Evolutionary conservation across 2,888 invertebrate species (phyloP).

Genomic region (Aspidiotus rigidus): DNA sequence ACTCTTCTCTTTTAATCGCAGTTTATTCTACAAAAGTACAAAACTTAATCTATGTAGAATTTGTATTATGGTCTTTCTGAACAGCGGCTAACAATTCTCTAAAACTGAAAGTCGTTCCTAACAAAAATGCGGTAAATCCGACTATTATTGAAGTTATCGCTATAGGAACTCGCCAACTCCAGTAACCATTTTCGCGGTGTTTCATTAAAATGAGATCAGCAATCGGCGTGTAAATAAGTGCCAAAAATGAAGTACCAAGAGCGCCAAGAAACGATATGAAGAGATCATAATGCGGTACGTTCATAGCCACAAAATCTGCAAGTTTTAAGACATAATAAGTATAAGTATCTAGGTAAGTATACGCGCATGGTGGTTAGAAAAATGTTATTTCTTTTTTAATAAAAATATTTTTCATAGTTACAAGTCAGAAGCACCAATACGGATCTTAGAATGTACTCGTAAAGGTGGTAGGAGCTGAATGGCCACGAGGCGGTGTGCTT

Average conservation of each 20-base stretch:
- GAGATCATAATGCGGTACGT: constrained; percentile 72
- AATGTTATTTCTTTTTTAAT: background rate
- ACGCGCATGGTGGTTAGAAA: too few relatives aligned
- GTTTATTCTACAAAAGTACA: too few relatives aligned
- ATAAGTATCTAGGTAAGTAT: background rate
- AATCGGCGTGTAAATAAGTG: constrained; percentile 77
- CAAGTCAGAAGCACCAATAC: constrained; percentile 69
- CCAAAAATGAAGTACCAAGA: constrained; percentile 75
- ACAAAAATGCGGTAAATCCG: constrained; percentile 60
- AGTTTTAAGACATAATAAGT: background rate
- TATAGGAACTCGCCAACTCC: constrained; percentile 47
- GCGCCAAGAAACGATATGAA: constrained; percentile 90
- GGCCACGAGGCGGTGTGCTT: background rate
- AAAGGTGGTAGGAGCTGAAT: constrained; percentile 48
- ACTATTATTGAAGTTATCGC: constrained; percentile 56
- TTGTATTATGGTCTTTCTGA: constrained; percentile 36
- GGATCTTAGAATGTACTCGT: constrained; percentile 63
- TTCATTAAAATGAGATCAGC: constrained; percentile 67
- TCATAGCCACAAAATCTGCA: constrained; percentile 71
- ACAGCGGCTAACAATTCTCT: constrained; percentile 52
- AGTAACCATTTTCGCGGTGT: constrained; percentile 48
- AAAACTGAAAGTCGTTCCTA: constrained; percentile 67
- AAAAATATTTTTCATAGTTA: constrained; percentile 42
- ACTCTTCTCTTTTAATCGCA: too few relatives aligned
- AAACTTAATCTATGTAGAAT: too few relatives aligned